Base-by-base conservation (phyloP, 2,888 invertebrate genomes). In the Parasteatoda lunata region DNA sequence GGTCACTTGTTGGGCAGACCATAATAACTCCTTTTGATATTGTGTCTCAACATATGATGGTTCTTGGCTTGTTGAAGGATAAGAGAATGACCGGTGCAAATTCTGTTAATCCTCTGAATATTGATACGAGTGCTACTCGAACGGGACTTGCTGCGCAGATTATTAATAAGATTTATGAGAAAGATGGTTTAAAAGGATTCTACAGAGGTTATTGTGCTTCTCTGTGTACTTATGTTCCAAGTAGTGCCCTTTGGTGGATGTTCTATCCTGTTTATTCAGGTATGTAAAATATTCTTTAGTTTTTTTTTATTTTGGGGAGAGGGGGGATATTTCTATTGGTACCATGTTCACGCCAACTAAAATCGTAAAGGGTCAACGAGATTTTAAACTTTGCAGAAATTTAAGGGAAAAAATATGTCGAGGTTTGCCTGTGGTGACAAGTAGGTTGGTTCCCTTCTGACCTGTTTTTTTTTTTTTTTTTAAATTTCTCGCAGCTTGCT, bases 231-330 rank as follows among this genome's bases (percentile, higher is more conserved):
- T 98, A 97, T 92, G 98, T 98, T 71, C 98, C 98, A 13, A 98
- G 97, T 92, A 97, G 97, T 30, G 98, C 98, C n/a, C 94, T 98
- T 71, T 98, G 98, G 98, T 99, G 98, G 98, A 96, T 95, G 45
- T 95, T 98, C 90, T 98, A 98, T 92, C 97, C 97, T 89, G 93
- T 96, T 69, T 98, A 97, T 92, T 97, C 97, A 94, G 97, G 98
- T 97, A 92, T 91, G 30, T 69, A 7, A 45, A 11, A 68, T 54
- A 30, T 69, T 51, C 49, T 69, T 59, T 69, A 30, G 11, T 48
- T 30, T 68, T 68, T 68, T n/a, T 30, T 30, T 1, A 30, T 30
- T 30, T 30, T 30, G 0, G 30, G 30, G 30, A 30, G 30, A 30
- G 0, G 30, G 30, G 2, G 30, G 0, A 30, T 30, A 30, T 1